Conservation (phyloP, 2,888 invertebrate species). For the Melangyna quadrimaculata region DNA sequence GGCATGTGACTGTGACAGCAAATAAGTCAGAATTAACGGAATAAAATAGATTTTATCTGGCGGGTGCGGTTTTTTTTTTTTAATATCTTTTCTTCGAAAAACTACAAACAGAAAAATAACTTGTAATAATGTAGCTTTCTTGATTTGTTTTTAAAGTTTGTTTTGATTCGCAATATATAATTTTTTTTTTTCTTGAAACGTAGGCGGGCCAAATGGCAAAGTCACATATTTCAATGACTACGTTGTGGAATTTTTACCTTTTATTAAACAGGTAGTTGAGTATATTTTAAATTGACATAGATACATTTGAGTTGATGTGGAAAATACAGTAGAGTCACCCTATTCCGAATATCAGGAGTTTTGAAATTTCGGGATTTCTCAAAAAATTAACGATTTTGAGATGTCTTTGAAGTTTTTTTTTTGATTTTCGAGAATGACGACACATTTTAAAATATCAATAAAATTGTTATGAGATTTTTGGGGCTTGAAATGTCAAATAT, state of each 20-base stretch:
- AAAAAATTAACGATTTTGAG: no score
- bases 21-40: neutral
- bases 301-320: neutral
- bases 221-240: constrained; percentile 2
- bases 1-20: neutral
- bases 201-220: neutral
- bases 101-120: no score
- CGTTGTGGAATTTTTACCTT: constrained; percentile 9
- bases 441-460: no score
- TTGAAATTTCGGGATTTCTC: no score
- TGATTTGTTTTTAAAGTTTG: neutral
- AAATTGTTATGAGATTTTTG: no score
- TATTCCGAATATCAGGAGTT: neutral
- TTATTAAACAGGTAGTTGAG: neutral
- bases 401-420: no score
- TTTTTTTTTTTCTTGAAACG: neutral
- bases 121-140: no score
- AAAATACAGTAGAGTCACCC: neutral
- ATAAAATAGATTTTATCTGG: constrained; percentile 5
- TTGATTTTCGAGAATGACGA: neutral
- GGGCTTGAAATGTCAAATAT: no score
- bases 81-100: neutral
- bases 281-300: neutral
- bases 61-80: neutral
- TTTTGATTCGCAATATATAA: constrained; percentile 7